Base-by-base conservation (phyloP, 2,888 invertebrate genomes). In the Zaprionus bogoriensis region DNA sequence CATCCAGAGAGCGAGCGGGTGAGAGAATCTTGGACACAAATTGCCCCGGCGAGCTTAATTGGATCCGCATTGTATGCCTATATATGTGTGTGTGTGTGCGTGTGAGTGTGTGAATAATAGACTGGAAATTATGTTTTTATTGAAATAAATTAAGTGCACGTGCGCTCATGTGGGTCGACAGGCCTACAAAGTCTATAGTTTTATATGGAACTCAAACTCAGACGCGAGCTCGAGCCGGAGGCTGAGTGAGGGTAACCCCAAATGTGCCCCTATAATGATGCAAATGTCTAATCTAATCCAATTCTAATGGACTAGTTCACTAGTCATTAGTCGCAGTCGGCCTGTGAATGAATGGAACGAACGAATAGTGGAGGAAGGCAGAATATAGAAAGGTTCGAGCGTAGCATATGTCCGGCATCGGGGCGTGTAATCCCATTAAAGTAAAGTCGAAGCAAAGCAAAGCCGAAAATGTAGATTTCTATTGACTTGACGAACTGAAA, bases 121-220 rank as follows among this genome's bases (percentile, higher is more conserved):
- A 62, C 81, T 70, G 75, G 71, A 77, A 85, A 84, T 82, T 74
- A 84, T 77, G 74, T 67, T 78, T 85, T 85, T 87, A 86, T 86
- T 87, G 77, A 87, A 81, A 81, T 81, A 87, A 87, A 86, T 86
- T 77, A 84, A 71, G 68, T 87, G 84, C 85, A 86, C 85, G 87
- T 86, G 85, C 81, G 68, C 44, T 39, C 14, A 86, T 86, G 87
- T 77, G 85, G 85, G 85, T 67, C 62, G 60, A 50, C 61, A 47
- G 41, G 39, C 44, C 27, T 14, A 36, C 7, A 14, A 14, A 17
- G 7, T 17, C 14, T 27, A 27, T 10, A 27, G 10, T 10, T 9
- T 27, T 12, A 32, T 32, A 32, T n/a, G n/a, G n/a, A n/a, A n/a
- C n/a, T n/a, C n/a, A n/a, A n/a, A n/a, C n/a, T n/a, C n/a, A n/a